Percentiles rank a stretch among this genome's conserved stretches.
phyloP scores from a whole-genome alignment of 2,888 invertebrate genomes.

The Oegoconia quadripuncta region DNA sequence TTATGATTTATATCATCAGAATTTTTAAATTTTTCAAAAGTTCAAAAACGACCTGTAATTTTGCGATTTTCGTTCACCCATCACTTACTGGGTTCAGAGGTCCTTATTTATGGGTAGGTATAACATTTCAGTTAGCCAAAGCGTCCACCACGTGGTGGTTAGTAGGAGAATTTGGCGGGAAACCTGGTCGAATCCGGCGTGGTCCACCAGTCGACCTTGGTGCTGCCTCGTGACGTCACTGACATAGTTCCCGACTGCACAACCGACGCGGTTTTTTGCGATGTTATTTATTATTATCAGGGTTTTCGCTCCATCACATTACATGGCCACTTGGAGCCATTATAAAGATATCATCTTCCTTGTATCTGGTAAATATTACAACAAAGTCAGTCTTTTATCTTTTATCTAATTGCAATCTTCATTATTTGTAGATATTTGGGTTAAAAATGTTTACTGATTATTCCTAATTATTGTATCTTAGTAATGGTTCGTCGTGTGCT shows the following conservation, averaged over 20 bases:
- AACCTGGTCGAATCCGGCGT: conserved; percentile 30
- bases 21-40: too few relatives aligned
- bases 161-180: conserved; percentile 61
- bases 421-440: too few relatives aligned
- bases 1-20: too few relatives aligned
- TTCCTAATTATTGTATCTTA: too few relatives aligned
- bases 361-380: too few relatives aligned
- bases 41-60: too few relatives aligned
- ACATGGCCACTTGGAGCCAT: too few relatives aligned
- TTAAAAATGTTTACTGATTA: too few relatives aligned
- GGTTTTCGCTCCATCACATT: conserved; percentile 14
- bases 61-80: conserved; percentile 15
- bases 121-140: conserved; percentile 2
- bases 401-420: too few relatives aligned
- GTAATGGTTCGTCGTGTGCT: too few relatives aligned
- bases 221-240: conserved; percentile 61
- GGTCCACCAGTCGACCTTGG: conserved; percentile 67
- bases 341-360: too few relatives aligned
- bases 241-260: conserved; percentile 71
- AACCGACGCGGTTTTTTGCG: conserved; percentile 52
- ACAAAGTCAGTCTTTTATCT: too few relatives aligned
- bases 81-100: conserved; percentile 11
- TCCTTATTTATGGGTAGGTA: conserved; percentile 1
- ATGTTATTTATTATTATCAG: conserved; percentile 42
- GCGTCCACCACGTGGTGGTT: conserved; percentile 39